Evolutionary conservation across 2,113 vertebrate species (phyloP).

Genomic region (Limnothrissa miodon): DNA sequence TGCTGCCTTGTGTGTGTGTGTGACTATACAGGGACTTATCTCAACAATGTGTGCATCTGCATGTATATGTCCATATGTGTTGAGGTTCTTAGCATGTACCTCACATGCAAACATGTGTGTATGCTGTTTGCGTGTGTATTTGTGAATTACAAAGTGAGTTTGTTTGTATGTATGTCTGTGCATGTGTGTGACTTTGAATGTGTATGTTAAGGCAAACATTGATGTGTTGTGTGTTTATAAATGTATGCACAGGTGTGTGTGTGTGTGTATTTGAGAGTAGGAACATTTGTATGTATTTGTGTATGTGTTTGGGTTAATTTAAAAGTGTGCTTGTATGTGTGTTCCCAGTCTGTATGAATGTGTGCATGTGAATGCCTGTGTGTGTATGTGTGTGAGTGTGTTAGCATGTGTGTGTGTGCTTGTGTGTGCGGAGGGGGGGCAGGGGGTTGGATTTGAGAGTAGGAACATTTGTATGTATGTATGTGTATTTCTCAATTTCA

Average conservation of each 20-base stretch:
- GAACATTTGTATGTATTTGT: neutral
- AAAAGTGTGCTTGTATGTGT: neutral
- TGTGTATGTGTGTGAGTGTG: neutral
- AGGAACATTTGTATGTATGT: neutral
- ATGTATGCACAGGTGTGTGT: neutral
- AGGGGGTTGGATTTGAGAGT: neutral
- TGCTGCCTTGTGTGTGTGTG: neutral
- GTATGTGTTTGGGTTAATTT: neutral
- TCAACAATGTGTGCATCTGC: constrained; percentile 6
- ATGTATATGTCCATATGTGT: neutral
- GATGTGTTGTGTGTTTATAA: neutral
- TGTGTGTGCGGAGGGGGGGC: constrained; percentile 5
- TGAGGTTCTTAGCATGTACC: too few species aligned
- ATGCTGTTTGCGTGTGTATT: too few species aligned
- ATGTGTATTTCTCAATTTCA: too few species aligned
- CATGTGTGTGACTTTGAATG: constrained; percentile 20
- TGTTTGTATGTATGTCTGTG: constrained; percentile 25
- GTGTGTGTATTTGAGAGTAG: neutral
- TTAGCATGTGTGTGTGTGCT: too few species aligned
- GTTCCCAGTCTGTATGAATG: neutral
- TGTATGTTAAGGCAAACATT: neutral
- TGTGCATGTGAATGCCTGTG: neutral
- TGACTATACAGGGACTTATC: neutral
- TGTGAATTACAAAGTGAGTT: too few species aligned
- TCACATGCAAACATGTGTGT: too few species aligned